Evolutionary conservation across 2,888 invertebrate genomes (phyloP).

Genomic region (Eupelmus urozonus): DNA sequence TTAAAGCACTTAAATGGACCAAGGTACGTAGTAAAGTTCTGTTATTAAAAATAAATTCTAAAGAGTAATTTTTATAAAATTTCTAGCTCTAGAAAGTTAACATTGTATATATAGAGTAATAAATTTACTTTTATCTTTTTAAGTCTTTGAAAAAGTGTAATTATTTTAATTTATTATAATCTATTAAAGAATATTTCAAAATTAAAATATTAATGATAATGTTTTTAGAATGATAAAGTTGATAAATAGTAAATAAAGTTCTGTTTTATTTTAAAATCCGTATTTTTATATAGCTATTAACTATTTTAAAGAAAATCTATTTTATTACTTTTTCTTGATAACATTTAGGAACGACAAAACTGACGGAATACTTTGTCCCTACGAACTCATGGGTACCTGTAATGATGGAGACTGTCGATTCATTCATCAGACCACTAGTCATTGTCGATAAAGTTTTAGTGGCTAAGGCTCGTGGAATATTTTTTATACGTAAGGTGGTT

Average conservation of each 20-base stretch:
- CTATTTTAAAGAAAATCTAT: constrained; percentile 9
- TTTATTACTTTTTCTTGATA: constrained; percentile 46
- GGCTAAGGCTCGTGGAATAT: constrained; percentile 67
- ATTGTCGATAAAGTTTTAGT: constrained; percentile 68
- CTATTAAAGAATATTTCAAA: neutral
- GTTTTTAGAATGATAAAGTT: too few species aligned
- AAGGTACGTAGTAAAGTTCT: constrained; percentile 69
- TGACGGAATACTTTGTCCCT: constrained; percentile 75
- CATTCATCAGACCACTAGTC: constrained; percentile 70
- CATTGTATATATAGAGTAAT: too few species aligned
- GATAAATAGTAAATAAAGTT: neutral
- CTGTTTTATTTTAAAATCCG: constrained; percentile 3
- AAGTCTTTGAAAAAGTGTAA: too few species aligned
- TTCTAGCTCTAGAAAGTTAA: too few species aligned
- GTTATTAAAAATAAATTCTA: neutral
- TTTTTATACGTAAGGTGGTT: constrained; percentile 75
- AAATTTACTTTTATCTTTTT: constrained; percentile 1
- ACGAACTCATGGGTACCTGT: constrained; percentile 75
- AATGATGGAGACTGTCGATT: constrained; percentile 74
- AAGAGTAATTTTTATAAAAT: neutral
- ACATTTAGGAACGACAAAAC: constrained; percentile 70
- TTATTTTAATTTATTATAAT: neutral
- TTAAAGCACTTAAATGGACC: constrained; percentile 68
- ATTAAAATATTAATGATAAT: neutral
- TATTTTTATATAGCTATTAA: neutral